These are phyloP conservation scores for Callinectes sapidus DNA, from an alignment of 2,888 invertebrate genomes.

Conservation along the genomic window DNA sequence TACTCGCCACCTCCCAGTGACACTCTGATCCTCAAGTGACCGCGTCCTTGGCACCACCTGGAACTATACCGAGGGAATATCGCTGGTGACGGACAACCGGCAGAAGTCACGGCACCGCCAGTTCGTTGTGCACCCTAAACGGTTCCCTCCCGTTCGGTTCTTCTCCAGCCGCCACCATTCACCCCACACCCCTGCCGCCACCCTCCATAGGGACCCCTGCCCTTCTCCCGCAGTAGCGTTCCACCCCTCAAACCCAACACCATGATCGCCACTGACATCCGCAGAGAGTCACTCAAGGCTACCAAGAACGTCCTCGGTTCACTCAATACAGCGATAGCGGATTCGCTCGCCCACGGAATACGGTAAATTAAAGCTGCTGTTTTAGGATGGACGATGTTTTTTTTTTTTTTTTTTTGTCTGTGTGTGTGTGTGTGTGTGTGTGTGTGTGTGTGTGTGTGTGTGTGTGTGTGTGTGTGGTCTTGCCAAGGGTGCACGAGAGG, in stretches of 20 bases:
- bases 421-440: slow-evolving; percentile 31
- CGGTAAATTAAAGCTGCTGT: slow-evolving; percentile 54
- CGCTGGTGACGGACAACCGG: background rate
- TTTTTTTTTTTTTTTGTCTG: background rate
- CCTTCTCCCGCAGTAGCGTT: slow-evolving; percentile 30
- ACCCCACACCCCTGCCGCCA: background rate
- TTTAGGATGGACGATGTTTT: background rate
- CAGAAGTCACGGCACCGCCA: background rate
- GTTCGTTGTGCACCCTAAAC: background rate
- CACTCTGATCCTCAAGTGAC: slow-evolving; percentile 8
- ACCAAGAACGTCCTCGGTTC: slow-evolving; percentile 70
- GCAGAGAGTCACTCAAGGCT: slow-evolving; percentile 70
- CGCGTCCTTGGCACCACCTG: background rate
- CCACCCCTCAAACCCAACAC: background rate
- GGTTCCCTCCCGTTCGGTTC: background rate
- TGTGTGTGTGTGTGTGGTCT: slow-evolving; percentile 19
- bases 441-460: slow-evolving; percentile 31
- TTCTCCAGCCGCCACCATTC: background rate
- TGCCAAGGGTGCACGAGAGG: background rate
- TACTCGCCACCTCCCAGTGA: background rate
- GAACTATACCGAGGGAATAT: background rate
- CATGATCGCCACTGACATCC: slow-evolving; percentile 71
- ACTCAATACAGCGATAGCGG: slow-evolving; percentile 67
- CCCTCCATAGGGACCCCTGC: background rate
- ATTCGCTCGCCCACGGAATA: slow-evolving; percentile 70